phyloP scores from a whole-genome alignment of 2,888 invertebrate species.

The Mythimna vitellina region DNA sequence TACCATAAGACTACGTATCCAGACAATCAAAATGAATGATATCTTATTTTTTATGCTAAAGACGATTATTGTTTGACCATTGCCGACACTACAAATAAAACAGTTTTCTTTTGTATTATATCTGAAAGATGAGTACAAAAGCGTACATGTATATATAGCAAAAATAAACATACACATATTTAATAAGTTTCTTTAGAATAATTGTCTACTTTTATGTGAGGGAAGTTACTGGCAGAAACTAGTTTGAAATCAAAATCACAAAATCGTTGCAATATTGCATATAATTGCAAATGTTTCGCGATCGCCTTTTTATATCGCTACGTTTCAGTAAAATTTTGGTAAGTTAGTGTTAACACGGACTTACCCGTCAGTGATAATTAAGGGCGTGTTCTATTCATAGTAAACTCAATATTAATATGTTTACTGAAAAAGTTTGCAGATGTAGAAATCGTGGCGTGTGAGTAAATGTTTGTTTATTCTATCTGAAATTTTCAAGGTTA shows the following conservation, averaged over 20 bases:
- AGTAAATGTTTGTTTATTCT: slow-evolving; percentile 20
- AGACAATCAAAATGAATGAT: not conserved
- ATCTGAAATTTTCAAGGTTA: slow-evolving; percentile 15
- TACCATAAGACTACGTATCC: not conserved
- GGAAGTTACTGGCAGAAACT: not conserved
- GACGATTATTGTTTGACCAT: too few species aligned
- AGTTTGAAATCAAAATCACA: slow-evolving; percentile 24
- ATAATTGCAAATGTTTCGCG: slow-evolving; percentile 45
- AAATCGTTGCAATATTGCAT: slow-evolving; percentile 21
- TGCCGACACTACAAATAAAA: too few species aligned
- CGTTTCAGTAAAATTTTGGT: slow-evolving; percentile 55
- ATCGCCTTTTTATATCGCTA: slow-evolving; percentile 41
- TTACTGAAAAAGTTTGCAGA: slow-evolving; percentile 23
- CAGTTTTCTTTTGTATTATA: too few species aligned
- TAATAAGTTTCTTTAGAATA: too few species aligned
- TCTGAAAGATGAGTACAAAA: too few species aligned
- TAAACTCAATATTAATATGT: slow-evolving; percentile 16
- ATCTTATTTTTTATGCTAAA: not conserved
- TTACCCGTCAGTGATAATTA: slow-evolving; percentile 51
- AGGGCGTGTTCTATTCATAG: slow-evolving; percentile 28
- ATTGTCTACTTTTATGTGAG: too few species aligned
- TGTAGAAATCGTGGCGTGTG: slow-evolving; percentile 30
- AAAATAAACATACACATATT: too few species aligned
- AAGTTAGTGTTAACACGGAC: slow-evolving; percentile 56
- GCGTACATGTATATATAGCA: too few species aligned